A percentile compares a stretch with the other conserved stretches of the same genome.
Evolutionary conservation across 2,113 vertebrate species (phyloP).

Genomic region (Grallaria varia): DNA sequence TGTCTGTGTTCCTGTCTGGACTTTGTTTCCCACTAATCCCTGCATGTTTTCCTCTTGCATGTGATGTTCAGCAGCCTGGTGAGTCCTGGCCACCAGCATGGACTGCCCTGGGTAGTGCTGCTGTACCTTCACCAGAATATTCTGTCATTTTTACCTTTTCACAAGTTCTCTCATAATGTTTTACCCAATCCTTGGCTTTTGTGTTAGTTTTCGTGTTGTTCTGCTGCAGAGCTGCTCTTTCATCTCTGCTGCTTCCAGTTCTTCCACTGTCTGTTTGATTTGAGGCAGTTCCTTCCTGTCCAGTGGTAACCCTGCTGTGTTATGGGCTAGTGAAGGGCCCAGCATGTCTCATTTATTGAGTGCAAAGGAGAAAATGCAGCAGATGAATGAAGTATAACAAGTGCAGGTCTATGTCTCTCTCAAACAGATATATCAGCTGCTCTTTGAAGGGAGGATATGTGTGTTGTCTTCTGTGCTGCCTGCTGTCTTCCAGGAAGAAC

Average conservation of each 20-base stretch:
- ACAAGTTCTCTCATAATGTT: neutral
- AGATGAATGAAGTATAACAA: neutral
- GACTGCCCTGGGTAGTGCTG: neutral
- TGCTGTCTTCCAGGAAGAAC: neutral
- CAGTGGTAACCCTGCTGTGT: neutral
- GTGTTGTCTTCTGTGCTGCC: neutral
- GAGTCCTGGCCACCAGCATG: neutral
- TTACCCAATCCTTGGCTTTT: neutral
- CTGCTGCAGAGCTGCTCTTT: neutral
- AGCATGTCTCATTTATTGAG: neutral
- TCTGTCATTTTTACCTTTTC: neutral
- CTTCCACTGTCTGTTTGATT: neutral
- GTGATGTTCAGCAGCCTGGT: neutral
- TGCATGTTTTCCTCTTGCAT: neutral
- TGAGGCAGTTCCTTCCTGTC: neutral
- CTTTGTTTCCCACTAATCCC: slow-evolving; percentile 6
- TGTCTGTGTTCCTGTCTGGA: neutral
- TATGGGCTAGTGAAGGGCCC: neutral
- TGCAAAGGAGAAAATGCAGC: neutral
- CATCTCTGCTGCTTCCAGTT: neutral
- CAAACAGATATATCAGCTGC: neutral
- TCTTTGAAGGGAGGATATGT: neutral
- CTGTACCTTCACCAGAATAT: neutral
- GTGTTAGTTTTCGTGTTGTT: neutral
- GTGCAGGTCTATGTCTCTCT: neutral